Percentiles rank a stretch among this genome's conserved stretches.
phyloP scores from a whole-genome alignment of 2,888 invertebrate genomes.

The Sinelater perroti region DNA sequence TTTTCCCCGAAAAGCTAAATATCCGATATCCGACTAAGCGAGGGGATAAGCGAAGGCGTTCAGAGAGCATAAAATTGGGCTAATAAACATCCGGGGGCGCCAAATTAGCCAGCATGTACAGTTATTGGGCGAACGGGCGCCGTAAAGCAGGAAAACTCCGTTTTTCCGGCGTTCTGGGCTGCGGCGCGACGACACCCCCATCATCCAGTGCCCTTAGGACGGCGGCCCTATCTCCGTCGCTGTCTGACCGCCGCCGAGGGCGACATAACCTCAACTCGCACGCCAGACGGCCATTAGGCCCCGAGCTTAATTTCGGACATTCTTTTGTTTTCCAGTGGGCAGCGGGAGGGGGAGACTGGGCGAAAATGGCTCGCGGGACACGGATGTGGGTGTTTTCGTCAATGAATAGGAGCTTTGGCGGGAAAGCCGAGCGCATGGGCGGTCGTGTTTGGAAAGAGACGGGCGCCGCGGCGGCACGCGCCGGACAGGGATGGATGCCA shows the following conservation, averaged over 20 bases:
- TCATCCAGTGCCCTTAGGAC: slow-evolving; percentile 4
- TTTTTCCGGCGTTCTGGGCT: slow-evolving; percentile 34
- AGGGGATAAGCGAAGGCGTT: too few relatives aligned
- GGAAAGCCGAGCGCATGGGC: slow-evolving; percentile 34
- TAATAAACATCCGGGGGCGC: slow-evolving; percentile 31
- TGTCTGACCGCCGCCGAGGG: not conserved
- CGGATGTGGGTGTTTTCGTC: slow-evolving; percentile 41
- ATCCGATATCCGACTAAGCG: too few relatives aligned
- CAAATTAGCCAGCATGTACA: slow-evolving; percentile 33
- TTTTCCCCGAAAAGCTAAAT: too few relatives aligned
- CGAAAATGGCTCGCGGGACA: slow-evolving; percentile 25
- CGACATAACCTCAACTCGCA: slow-evolving; percentile 4
- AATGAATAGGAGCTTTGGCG: slow-evolving; percentile 41
- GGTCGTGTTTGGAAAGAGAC: slow-evolving; percentile 11
- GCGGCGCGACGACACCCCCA: slow-evolving; percentile 29
- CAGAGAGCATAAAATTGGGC: slow-evolving; percentile 22
- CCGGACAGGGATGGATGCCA: slow-evolving; percentile 22
- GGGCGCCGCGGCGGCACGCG: not conserved
- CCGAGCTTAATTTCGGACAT: slow-evolving; percentile 8
- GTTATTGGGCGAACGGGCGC: slow-evolving; percentile 28
- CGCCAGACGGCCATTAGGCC: slow-evolving; percentile 18
- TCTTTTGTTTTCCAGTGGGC: slow-evolving; percentile 17
- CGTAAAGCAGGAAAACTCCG: slow-evolving; percentile 34
- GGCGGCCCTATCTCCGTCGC: slow-evolving; percentile 15
- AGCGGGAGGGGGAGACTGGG: slow-evolving; percentile 16